phyloP scores from a whole-genome alignment of 2,888 invertebrate species.

The Listrodromus nycthemerus region DNA sequence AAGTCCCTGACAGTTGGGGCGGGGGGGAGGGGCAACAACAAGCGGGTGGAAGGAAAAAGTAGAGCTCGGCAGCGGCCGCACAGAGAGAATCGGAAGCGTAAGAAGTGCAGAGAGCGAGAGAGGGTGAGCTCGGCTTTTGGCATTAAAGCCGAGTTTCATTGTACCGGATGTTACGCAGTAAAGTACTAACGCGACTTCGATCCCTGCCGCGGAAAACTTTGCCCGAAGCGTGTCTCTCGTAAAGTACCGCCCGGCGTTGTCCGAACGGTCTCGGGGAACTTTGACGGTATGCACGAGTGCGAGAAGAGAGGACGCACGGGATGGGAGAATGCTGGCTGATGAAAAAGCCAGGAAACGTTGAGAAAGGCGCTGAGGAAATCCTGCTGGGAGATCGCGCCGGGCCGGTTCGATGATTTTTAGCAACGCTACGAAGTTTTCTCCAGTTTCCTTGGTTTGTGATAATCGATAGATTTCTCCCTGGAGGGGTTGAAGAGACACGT shows the following conservation, averaged over 20 bases:
- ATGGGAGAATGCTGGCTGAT: no score
- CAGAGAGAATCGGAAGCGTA: neutral
- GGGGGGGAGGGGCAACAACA: neutral
- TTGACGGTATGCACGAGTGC: no score
- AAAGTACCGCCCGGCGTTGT: neutral
- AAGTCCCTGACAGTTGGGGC: constrained; percentile 33
- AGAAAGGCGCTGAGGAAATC: no score
- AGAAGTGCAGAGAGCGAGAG: neutral
- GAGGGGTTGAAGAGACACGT: neutral
- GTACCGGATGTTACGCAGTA: constrained; percentile 60
- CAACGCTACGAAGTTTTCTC: neutral
- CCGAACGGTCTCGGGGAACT: no score
- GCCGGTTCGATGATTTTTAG: no score
- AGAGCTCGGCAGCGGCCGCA: constrained; percentile 11
- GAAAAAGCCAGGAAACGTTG: no score
- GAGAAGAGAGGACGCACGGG: no score
- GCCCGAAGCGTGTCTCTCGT: neutral
- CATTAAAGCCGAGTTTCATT: constrained; percentile 68
- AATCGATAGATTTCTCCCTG: constrained; percentile 11
- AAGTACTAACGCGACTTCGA: constrained; percentile 67
- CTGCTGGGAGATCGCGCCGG: no score
- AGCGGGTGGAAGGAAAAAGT: neutral
- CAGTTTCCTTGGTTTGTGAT: constrained; percentile 28
- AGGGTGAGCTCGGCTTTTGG: constrained; percentile 48
- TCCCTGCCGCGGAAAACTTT: constrained; percentile 51